Percentiles rank a stretch among this genome's conserved stretches.
These are phyloP conservation scores for Dioctria linearis DNA, from an alignment of 2,888 invertebrate species.

Conservation along the genomic window DNA sequence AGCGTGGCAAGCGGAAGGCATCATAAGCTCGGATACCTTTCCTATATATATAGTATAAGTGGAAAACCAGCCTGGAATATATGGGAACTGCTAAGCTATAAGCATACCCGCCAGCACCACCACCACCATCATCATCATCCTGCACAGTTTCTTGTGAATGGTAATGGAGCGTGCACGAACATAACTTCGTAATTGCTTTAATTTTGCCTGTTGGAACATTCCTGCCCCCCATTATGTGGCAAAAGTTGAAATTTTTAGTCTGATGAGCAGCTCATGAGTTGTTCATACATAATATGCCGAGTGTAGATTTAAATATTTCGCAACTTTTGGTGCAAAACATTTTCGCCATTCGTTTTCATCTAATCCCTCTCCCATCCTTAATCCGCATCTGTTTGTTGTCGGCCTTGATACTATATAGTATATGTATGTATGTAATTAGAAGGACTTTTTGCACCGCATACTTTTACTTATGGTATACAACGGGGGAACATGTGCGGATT, in stretches of 20 bases:
- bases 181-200: conserved; percentile 55
- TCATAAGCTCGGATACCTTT: conserved; percentile 40
- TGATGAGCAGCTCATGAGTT: background rate
- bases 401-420: no score
- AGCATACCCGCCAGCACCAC: background rate
- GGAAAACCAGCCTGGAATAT: background rate
- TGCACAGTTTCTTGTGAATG: conserved; percentile 17
- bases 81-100: background rate
- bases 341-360: background rate
- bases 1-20: conserved; percentile 21
- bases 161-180: conserved; percentile 55
- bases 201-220: conserved; percentile 51
- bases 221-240: conserved; percentile 35
- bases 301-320: conserved; percentile 35
- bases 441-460: background rate
- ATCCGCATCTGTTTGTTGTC: no score
- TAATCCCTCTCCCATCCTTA: background rate
- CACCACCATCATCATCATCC: background rate
- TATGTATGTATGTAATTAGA: background rate
- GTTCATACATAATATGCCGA: background rate
- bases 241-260: conserved; percentile 33
- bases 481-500: conserved; percentile 1
- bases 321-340: conserved; percentile 28
- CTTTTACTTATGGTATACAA: background rate
- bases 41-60: background rate